Base-by-base conservation (phyloP, 2,888 invertebrate species). In the Peribatodes rhomboidaria region DNA sequence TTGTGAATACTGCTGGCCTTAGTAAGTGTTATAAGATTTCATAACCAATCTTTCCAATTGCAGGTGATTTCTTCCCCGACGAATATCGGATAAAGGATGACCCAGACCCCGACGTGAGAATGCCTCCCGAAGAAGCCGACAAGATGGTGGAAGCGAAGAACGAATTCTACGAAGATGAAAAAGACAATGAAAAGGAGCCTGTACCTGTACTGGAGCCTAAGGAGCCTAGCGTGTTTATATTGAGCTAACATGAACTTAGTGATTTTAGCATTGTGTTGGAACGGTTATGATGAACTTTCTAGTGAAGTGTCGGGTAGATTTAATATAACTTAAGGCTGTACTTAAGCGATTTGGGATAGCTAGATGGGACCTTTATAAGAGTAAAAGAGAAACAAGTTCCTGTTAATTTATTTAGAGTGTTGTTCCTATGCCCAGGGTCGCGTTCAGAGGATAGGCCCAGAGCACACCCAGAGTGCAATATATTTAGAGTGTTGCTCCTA, bases 161-260 rank as follows among this genome's bases (percentile, higher is more conserved):
- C 83, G 98, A 98, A 86, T 98, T 97, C 92, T 98, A 96, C 77
- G 97, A 98, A 58, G 98, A 97, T 1, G 98, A 98, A 57, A 97
- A 97, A 73, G 98, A 98, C 87, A 97, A 98, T 76, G 98, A 98
- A 76, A 96, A 96, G 85, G 95, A 95, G 70, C 83, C 88, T 1
- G 89, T 68, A n/a, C n/a, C n/a, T 0, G 54, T 94, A 31, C 70
- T 78, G 0, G 92, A 94, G 69, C 87, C 71, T 4, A 89, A 90
- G 80, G 91, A 89, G 10, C 83, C 90, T 6, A 65, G 31, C 13
- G 46, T 60, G 44, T 65, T 61, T 11, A 65, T 65, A 52, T 22
- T 65, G 27, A 65, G 65, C 65, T 65, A 65, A 46, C 65, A 65
- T 11, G 52, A 53, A 46, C 20, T 63, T 16, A 56, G 35, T 11